Conservation (phyloP, 2,113 vertebrate genomes). For the Dromas ardeola region DNA sequence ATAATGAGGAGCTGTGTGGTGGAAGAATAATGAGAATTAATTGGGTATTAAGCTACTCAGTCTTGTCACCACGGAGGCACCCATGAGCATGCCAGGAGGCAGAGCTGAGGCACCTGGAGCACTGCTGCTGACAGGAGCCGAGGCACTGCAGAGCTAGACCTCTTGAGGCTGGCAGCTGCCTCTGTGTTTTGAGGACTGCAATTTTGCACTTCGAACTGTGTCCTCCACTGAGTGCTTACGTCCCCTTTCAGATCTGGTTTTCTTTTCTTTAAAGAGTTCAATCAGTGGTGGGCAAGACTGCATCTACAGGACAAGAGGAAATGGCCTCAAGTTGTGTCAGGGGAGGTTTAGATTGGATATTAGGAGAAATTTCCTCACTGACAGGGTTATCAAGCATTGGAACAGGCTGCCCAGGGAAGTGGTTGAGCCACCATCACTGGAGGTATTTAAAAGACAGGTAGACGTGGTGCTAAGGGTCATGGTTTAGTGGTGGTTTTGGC, state of each 20-base stretch:
- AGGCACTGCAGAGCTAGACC: background rate
- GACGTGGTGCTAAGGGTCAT: no score
- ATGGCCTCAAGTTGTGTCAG: no score
- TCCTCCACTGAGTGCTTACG: background rate
- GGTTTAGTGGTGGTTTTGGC: no score
- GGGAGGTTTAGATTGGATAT: no score
- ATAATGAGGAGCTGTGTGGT: background rate
- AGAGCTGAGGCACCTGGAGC: background rate
- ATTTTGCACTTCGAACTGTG: background rate
- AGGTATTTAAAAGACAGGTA: no score
- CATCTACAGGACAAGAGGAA: background rate
- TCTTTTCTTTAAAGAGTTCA: background rate
- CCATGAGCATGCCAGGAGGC: background rate
- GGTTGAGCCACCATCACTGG: no score
- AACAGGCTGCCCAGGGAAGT: no score
- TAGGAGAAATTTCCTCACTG: no score
- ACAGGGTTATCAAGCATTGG: no score
- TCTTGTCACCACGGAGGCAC: background rate
- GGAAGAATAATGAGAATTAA: background rate
- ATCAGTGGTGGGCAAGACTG: background rate
- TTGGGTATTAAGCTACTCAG: background rate
- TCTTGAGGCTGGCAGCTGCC: background rate
- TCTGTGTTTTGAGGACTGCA: background rate
- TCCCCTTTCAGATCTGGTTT: background rate
- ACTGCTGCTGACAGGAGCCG: background rate